Evolutionary conservation across 2,113 vertebrate species (phyloP), one percentile per base, ranked within the genome.

Genomic region (Percopsis transmontana): DNA sequence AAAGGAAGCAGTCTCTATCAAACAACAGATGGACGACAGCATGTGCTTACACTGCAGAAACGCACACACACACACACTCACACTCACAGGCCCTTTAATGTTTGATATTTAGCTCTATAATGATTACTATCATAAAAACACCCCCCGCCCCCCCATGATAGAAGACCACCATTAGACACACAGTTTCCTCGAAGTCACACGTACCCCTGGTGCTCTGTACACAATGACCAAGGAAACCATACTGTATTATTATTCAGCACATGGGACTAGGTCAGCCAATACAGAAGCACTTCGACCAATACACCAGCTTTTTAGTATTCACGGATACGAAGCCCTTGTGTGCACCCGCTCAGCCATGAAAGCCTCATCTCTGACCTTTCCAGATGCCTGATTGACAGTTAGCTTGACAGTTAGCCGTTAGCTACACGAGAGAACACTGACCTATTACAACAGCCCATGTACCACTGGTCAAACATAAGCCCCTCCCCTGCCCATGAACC

Each of bases 1-100:
- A 90, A 90, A 90, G 89, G 90, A 92, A 93, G 81, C 74, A 18
- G 83, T 80, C 74, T 81, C 76, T 82, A 82, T 89, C 85, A 82
- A 87, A 74, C 80, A 78, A 82, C 90, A 91, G 90, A 89, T 90
- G 90, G 87, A 79, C 84, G 86, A 88, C 85, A 84, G 81, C 89
- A 72, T 90, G 86, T 88, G 89, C 89, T 89, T 88, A 87, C 78
- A 71, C 66, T 74, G 89, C 89, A 90, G 62, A 89, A 89, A 84
- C 58, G 40, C 40, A 42, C 3, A 42, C 52, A 24, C 21, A 10
- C 57, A 44, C 58, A 60, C 58, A 40, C 57, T 52, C 82, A 73
- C 84, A 80, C 62, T 79, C 59, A 61, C 74, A 83, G 77, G 76
- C 77, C 76, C 81, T 86, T 85, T 62, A 86, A 73, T 81, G 79